Evolutionary conservation across 2,888 invertebrate species (phyloP).

Genomic region (Calliopum simillimum): DNA sequence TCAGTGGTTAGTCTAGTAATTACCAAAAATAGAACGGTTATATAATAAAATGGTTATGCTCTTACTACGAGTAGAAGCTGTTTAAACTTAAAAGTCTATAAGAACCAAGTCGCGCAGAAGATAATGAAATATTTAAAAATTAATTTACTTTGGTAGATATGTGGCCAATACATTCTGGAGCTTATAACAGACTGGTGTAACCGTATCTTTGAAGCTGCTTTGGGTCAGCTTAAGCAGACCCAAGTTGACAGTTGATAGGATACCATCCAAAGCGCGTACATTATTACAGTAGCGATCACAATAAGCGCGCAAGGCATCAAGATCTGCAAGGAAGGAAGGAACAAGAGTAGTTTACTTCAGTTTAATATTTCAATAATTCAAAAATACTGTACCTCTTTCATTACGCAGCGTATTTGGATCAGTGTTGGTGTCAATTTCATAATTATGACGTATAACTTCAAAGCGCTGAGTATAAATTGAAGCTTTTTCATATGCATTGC

Average conservation of each 20-base stretch:
- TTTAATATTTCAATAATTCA: background rate
- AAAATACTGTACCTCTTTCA: slow-evolving; percentile 67
- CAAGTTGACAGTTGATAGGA: slow-evolving; percentile 76
- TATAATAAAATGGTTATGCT: no score
- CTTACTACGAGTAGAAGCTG: no score
- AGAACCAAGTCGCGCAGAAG: no score
- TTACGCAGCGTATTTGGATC: slow-evolving; percentile 73
- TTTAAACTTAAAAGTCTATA: no score
- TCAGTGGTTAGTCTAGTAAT: no score
- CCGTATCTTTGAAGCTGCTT: slow-evolving; percentile 77
- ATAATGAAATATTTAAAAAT: no score
- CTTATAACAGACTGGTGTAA: slow-evolving; percentile 78
- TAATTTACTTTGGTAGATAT: slow-evolving; percentile 74
- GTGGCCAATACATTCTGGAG: slow-evolving; percentile 75
- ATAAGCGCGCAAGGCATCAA: slow-evolving; percentile 74
- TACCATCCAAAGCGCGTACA: slow-evolving; percentile 75
- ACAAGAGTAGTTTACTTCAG: background rate
- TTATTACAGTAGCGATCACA: slow-evolving; percentile 79
- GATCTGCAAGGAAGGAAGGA: slow-evolving; percentile 62
- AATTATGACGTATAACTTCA: slow-evolving; percentile 75
- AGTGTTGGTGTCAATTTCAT: slow-evolving; percentile 76
- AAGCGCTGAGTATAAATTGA: slow-evolving; percentile 76
- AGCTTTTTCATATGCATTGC: slow-evolving; percentile 74
- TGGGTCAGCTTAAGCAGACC: slow-evolving; percentile 81
- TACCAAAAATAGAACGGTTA: no score